Base-by-base conservation (phyloP, 2,888 invertebrate genomes). In the Byasa hedistus region DNA sequence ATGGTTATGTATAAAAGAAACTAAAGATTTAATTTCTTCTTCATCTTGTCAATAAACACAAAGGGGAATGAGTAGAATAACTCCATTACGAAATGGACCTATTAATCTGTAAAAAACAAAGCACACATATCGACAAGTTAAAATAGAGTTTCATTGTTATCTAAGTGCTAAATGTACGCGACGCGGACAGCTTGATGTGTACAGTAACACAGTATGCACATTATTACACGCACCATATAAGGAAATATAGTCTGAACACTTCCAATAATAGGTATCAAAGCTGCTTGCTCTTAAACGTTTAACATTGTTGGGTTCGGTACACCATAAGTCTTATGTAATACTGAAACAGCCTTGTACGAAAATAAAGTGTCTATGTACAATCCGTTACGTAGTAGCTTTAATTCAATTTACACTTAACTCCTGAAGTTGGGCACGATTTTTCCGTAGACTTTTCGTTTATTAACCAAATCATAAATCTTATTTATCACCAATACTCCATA, bases 301-400 rank as follows among this genome's bases (percentile, higher is more conserved):
- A 36, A 4, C 22, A 19, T 23, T 57, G 24, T 51, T 65, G 57
- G 61, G 55, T 55, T 44, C 24, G 44, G 58, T 19, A 67, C 67
- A 67, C 63, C 63, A 67, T 67, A 70, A 64, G 48, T 69, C 55
- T 70, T 70, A 68, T 64, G 65, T 69, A 69, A 75, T 69, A 69
- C 55, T 64, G 68, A 68, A 68, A 64, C 55, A 76, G 76, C 84
- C 83, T 84, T 84, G 81, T 78, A 77, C 73, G 69, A 72, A 75
- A 76, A 79, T 78, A 76, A 69, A 67, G 48, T 61, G 23, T 57
- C 69, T 69, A 63, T 69, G 70, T 69, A 69, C 52, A 57, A 69
- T 67, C 57, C 61, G 62, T 71, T 72, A 70, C 69, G 68, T 66
- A 57, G 44, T 65, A 56, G 55, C 51, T 61, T 66, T 66, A 66